Evolutionary conservation across 2,797 vertebrate genomes (phyloP), one percentile per base, ranked within the genome.

Genomic region (Melanotaenia maccullochi): DNA sequence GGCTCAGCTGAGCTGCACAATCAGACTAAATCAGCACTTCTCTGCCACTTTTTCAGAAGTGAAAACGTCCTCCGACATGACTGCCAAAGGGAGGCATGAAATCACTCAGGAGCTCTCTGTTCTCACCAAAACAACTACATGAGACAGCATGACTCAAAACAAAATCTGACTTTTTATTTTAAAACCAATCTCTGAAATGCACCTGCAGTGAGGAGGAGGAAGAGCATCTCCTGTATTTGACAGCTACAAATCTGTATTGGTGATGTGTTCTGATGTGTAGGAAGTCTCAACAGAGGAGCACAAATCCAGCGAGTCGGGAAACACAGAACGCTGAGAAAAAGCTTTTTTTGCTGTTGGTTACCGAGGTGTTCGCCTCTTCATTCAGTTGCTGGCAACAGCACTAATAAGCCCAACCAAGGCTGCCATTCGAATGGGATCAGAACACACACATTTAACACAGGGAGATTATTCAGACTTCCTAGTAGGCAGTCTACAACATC

Each of bases 351-450:
- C 60, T 14, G 38, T 55, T 13, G 68, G 75, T 86, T 83, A 83
- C 82, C 75, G 63, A 87, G 75, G 85, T 64, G 72, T 69, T 79
- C 56, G 1, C 74, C 63, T 75, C 60, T 70, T 79, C 75, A 79
- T 86, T 84, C 84, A 78, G 87, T 73, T 73, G 69, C 71, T 81
- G 83, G 83, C 84, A 77, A 44, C 61, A 0, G 30, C 24, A 24
- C 80, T 71, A 77, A 81, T 83, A 73, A 81, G 82, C 47, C 36
- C 42, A 69, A 66, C 74, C 72, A 3, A 30, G 58, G 57, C 58
- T 59, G 68, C 66, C 67, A 33, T 81, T 83, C 60, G 73, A 70
- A 71, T 73, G 68, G 67, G 55, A 69, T 56, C 11, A 42, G 54
- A 52, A 47, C 51, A 35, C 65, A 69, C 47, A 51, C 60, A 49